Conservation (phyloP, 2,888 invertebrate species). For the Trichopria drosophilae region DNA sequence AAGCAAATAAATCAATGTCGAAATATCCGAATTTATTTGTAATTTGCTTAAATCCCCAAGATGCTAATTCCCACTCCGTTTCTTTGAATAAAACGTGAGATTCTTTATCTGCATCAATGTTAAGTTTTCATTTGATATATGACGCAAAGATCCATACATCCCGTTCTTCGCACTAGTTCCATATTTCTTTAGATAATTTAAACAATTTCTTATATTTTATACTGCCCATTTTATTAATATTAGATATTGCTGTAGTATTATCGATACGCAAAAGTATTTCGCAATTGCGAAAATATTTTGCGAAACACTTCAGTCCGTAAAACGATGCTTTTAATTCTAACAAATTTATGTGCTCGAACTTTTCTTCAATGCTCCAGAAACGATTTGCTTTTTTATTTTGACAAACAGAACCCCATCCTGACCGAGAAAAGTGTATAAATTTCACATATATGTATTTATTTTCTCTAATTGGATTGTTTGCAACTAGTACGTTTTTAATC, state of each 20-base stretch:
- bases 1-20: too few species aligned
- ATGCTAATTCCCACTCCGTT: constrained; percentile 24
- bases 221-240: constrained; percentile 22
- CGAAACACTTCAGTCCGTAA: constrained; percentile 31
- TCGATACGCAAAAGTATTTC: constrained; percentile 16
- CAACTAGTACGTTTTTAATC: too few species aligned
- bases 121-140: constrained; percentile 11
- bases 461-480: too few species aligned
- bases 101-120: constrained; percentile 14
- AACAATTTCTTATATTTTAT: constrained; percentile 13
- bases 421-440: too few species aligned
- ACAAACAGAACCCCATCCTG: too few species aligned
- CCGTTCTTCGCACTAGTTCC: constrained; percentile 17
- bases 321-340: too few species aligned
- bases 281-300: constrained; percentile 7
- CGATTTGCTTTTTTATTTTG: too few species aligned
- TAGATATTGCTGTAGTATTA: constrained; percentile 19
- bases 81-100: constrained; percentile 7
- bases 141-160: constrained; percentile 20
- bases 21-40: too few species aligned
- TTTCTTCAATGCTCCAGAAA: too few species aligned
- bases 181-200: constrained; percentile 8
- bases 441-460: too few species aligned
- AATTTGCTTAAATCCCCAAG: too few species aligned
- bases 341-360: too few species aligned